These are phyloP conservation scores for Agrochola macilenta DNA, from an alignment of 2,888 invertebrate species.

Conservation along the genomic window DNA sequence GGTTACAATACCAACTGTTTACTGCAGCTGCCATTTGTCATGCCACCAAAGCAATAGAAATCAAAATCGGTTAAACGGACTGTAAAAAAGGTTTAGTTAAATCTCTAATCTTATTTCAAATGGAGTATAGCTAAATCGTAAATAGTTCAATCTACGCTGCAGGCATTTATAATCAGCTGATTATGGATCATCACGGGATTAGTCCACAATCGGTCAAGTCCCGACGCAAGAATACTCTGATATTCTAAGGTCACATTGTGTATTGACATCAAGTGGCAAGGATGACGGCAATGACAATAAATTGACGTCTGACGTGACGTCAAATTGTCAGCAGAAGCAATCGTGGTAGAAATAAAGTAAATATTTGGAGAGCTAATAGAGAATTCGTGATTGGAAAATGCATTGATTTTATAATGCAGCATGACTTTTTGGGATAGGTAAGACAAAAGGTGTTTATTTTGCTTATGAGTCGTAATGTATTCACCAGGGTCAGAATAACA, in stretches of 20 bases:
- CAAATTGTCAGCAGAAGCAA: conserved; percentile 12
- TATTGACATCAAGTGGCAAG: conserved; percentile 29
- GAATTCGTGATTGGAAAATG: conserved; percentile 8
- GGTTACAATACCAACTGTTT: too few relatives aligned
- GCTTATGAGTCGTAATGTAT: not conserved
- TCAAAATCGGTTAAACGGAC: too few relatives aligned
- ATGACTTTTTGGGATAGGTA: not conserved
- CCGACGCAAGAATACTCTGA: conserved; percentile 18
- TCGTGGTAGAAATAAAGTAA: conserved; percentile 20
- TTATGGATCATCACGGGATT: conserved; percentile 36
- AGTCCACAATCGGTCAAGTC: conserved; percentile 42
- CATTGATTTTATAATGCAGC: not conserved
- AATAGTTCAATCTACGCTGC: not conserved
- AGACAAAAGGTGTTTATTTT: not conserved
- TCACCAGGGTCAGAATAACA: not conserved
- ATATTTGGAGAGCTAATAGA: conserved; percentile 24
- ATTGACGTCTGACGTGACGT: conserved; percentile 45
- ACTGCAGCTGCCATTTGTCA: too few relatives aligned
- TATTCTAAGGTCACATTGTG: conserved; percentile 57
- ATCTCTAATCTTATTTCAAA: too few relatives aligned
- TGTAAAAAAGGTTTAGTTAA: too few relatives aligned
- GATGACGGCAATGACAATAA: conserved; percentile 21
- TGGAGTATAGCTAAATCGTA: not conserved
- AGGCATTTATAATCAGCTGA: conserved; percentile 20
- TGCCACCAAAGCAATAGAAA: too few relatives aligned